Evolutionary conservation across 1,140 invertebrate genomes (phyloP).

Genomic region (Cherax destructor): DNA sequence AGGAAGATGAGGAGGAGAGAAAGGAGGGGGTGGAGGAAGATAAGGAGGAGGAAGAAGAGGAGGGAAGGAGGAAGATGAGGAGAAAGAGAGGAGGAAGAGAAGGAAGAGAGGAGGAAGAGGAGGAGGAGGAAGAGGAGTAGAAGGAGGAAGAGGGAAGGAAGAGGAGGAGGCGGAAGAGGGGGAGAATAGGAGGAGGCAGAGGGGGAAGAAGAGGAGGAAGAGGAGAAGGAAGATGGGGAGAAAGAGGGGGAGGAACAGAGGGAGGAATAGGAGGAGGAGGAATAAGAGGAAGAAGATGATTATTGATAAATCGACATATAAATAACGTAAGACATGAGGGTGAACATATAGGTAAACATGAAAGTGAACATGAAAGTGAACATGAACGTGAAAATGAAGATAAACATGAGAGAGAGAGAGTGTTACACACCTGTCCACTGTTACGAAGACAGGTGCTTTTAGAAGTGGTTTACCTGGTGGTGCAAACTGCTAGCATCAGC

Average conservation of each 20-base stretch:
- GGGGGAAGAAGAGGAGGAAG: background rate
- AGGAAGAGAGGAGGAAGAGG: background rate
- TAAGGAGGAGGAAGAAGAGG: background rate
- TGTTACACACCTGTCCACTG: no score
- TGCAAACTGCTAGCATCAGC: no score
- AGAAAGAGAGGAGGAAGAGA: background rate
- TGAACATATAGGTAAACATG: no score
- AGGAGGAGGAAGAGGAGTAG: background rate
- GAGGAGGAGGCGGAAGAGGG: slow-evolving; percentile 14
- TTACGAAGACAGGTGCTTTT: no score
- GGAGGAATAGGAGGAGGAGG: background rate
- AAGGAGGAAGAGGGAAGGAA: background rate
- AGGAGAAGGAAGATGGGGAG: background rate
- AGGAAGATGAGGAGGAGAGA: background rate
- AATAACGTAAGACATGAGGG: no score
- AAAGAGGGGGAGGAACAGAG: background rate
- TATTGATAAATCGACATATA: no score
- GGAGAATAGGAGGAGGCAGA: background rate
- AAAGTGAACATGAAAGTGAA: no score
- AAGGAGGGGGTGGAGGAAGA: background rate
- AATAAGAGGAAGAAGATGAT: no score
- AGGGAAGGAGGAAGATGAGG: background rate
- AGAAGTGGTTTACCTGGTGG: no score
- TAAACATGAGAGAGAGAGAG: no score
- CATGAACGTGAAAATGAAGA: no score